Percentiles rank a stretch among this genome's conserved stretches.
These are phyloP conservation scores for Geotrupes spiniger DNA, from an alignment of 2,888 invertebrate genomes.

Conservation along the genomic window DNA sequence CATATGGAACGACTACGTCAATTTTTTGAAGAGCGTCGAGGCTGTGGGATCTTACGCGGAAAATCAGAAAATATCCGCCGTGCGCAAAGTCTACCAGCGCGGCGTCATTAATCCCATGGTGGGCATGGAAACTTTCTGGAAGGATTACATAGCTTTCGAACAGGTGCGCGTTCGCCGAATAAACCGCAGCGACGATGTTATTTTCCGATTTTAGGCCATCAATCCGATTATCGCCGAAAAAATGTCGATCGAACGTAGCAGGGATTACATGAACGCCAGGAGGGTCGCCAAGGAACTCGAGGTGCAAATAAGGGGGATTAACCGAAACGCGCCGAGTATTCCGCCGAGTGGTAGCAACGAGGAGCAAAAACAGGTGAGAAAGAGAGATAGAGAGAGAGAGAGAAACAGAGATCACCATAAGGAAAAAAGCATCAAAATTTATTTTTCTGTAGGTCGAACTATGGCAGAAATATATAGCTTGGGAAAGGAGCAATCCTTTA, in stretches of 20 bases:
- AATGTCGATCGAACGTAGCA: constrained; percentile 93
- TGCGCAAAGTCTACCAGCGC: constrained; percentile 94
- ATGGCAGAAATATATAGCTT: constrained; percentile 98
- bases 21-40: constrained; percentile 92
- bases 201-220: constrained; percentile 39
- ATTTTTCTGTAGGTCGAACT: constrained; percentile 73
- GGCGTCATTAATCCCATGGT: constrained; percentile 96
- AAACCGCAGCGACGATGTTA: background rate
- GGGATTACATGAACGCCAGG: constrained; percentile 97
- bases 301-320: constrained; percentile 89
- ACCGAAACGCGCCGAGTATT: constrained; percentile 92
- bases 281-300: constrained; percentile 96
- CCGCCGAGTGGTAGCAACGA: constrained; percentile 91
- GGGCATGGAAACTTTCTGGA: constrained; percentile 95
- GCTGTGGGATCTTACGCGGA: constrained; percentile 99
- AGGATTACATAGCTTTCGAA: constrained; percentile 97
- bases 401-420: no score
- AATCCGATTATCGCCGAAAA: constrained; percentile 91
- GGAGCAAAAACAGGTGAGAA: constrained; percentile 88
- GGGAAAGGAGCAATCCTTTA: constrained; percentile 96
- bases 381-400: no score
- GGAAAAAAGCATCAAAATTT: background rate
- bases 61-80: constrained; percentile 98
- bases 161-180: constrained; percentile 54
- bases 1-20: constrained; percentile 97